Conservation (phyloP, 2,888 invertebrate species). For the Sminthurides aquaticus region DNA sequence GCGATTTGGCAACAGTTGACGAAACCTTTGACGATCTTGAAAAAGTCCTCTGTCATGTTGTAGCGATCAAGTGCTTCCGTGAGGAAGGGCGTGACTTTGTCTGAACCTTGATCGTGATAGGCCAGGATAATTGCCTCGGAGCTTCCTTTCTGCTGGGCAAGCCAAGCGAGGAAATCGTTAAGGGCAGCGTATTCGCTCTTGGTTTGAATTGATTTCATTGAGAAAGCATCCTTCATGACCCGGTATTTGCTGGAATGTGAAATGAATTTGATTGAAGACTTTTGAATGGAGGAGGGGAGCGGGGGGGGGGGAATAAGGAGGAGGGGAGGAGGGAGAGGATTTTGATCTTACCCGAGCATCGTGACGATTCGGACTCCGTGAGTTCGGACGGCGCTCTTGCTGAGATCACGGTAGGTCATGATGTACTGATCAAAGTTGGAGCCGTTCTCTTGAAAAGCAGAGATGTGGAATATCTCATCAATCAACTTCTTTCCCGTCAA, state of each 20-base stretch:
- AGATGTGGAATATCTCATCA: conserved; percentile 77
- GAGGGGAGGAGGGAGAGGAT: too few relatives aligned
- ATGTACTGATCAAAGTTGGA: conserved; percentile 66
- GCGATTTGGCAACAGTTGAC: conserved; percentile 56
- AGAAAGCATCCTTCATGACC: conserved; percentile 70
- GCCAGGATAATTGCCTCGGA: conserved; percentile 58
- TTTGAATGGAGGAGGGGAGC: too few relatives aligned
- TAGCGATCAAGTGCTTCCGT: conserved; percentile 58
- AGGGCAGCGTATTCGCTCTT: conserved; percentile 63
- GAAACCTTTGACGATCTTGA: conserved; percentile 63
- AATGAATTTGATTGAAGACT: too few relatives aligned
- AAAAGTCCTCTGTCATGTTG: conserved; percentile 61
- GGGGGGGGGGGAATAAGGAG: too few relatives aligned
- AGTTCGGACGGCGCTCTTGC: conserved; percentile 63
- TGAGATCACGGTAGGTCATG: conserved; percentile 76
- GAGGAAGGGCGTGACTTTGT: conserved; percentile 57
- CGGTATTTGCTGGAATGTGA: conserved; percentile 54
- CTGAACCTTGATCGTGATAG: conserved; percentile 60
- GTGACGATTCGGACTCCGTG: conserved; percentile 74
- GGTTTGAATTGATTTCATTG: conserved; percentile 62
- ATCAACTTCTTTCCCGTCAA: conserved; percentile 72
- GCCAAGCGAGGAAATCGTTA: conserved; percentile 59
- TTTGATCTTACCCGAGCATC: conserved; percentile 56
- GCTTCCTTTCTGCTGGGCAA: conserved; percentile 56
- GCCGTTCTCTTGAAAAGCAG: conserved; percentile 61